These are phyloP conservation scores for Pipistrellus kuhlii DNA, from an alignment of 2,797 vertebrate species.

Conservation along the genomic window DNA sequence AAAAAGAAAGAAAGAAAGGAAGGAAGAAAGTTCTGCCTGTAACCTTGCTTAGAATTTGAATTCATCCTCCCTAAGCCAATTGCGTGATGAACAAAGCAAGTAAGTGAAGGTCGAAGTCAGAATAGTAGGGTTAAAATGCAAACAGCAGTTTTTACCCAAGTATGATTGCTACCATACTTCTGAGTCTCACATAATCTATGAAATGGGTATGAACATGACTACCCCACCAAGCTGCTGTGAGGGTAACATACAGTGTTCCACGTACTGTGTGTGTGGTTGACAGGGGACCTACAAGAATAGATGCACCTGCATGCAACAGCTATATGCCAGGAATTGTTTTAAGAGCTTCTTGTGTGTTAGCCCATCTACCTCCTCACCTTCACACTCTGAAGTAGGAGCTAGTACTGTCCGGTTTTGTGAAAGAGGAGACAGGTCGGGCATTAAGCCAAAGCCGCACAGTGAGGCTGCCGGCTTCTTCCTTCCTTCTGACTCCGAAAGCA, in stretches of 20 bases:
- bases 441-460: background rate
- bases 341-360: background rate
- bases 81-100: no score
- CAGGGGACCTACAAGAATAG: background rate
- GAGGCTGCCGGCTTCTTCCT: background rate
- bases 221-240: background rate
- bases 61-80: no score
- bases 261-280: background rate
- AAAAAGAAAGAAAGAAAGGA: no score
- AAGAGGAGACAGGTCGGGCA: background rate
- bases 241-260: background rate
- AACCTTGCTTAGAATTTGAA: no score
- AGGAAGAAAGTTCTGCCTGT: no score
- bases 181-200: background rate
- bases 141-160: no score
- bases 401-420: background rate
- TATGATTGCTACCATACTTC: no score
- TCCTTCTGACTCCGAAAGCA: background rate
- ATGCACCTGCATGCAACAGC: background rate
- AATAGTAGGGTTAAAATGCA: no score
- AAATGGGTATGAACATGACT: background rate
- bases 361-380: background rate
- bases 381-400: background rate
- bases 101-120: no score
- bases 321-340: background rate